Base-by-base conservation (phyloP, 2,888 invertebrate species). In the Atethmia centrago region DNA sequence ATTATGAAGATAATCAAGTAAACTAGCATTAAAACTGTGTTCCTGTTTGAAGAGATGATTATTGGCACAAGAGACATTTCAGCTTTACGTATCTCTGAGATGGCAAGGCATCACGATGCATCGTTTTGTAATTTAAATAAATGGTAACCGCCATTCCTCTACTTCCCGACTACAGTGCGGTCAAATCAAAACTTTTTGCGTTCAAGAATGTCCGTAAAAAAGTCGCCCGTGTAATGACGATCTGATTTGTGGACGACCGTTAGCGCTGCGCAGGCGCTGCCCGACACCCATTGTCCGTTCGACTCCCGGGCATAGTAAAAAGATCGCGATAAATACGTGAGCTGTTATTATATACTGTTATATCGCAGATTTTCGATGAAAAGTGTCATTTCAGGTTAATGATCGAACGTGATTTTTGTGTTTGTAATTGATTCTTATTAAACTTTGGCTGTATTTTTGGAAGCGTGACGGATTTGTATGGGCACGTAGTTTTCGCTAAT, bases 221-320 rank as follows among this genome's bases (percentile, higher is more conserved):
- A 92, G 88, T 86, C 80, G 73, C 74, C 87, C 92, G 91, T 91
- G 93, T 93, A 94, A 94, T 94, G 92, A 91, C 92, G 87, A 91
- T 91, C 91, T 89, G 91, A 90, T 92, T 89, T 89, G 87, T 88
- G 72, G 87, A 84, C 74, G 85, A 92, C 94, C 94, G 94, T 93
- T 94, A 93, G 88, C 84, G 84, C 81, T 87, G 72, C 77, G 80
- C 83, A 79, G 82, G 83, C 88, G 79, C 77, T 86, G 88, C 85
- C 87, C 84, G 87, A 87, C 89, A 87, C 86, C 90, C 86, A 91
- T 91, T 92, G 92, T 92, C 88, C 80, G 89, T 92, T 93, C 90
- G 90, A 90, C 81, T 90, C 91, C 89, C 85, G 84, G 82, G 77
- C 71, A 65, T 67, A 67, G 86, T 85, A 88, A 82, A 82, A 89